Evolutionary conservation across 1,140 invertebrate species (phyloP).

Genomic region (Drosophila orosa): DNA sequence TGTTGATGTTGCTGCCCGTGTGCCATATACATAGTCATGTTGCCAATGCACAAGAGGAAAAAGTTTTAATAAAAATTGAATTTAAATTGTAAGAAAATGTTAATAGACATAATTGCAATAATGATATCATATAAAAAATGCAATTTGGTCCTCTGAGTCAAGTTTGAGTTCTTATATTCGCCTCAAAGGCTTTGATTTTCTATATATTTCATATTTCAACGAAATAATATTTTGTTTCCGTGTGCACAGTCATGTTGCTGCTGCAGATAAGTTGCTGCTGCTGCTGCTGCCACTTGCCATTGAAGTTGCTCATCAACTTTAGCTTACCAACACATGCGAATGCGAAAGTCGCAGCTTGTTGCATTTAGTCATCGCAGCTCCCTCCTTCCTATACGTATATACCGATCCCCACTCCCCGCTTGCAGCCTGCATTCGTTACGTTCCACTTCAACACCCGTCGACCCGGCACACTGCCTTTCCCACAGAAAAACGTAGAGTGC

Average conservation of each 20-base stretch:
- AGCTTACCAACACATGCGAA: constrained; percentile 58
- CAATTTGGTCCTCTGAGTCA: no score
- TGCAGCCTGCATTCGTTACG: constrained; percentile 60
- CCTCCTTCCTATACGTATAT: constrained; percentile 9
- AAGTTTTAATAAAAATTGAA: background rate
- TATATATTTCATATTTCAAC: background rate
- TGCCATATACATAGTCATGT: constrained; percentile 55
- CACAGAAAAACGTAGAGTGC: constrained; percentile 68
- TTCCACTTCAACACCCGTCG: constrained; percentile 76
- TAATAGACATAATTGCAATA: no score
- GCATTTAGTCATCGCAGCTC: constrained; percentile 73
- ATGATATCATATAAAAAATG: background rate
- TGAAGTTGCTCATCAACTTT: constrained; percentile 78
- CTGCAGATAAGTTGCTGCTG: constrained; percentile 57
- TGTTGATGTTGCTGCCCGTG: constrained; percentile 50
- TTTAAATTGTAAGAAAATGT: background rate
- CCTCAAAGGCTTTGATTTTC: no score
- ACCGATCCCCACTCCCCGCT: background rate
- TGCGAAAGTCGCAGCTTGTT: constrained; percentile 72
- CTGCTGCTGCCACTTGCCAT: constrained; percentile 69
- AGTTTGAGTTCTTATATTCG: background rate
- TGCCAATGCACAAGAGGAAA: constrained; percentile 37
- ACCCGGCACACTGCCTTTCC: constrained; percentile 67
- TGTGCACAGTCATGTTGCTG: constrained; percentile 48
- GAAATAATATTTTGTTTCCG: background rate